Conservation (phyloP, 2,797 vertebrate genomes). For the Hippocampus kuda region DNA sequence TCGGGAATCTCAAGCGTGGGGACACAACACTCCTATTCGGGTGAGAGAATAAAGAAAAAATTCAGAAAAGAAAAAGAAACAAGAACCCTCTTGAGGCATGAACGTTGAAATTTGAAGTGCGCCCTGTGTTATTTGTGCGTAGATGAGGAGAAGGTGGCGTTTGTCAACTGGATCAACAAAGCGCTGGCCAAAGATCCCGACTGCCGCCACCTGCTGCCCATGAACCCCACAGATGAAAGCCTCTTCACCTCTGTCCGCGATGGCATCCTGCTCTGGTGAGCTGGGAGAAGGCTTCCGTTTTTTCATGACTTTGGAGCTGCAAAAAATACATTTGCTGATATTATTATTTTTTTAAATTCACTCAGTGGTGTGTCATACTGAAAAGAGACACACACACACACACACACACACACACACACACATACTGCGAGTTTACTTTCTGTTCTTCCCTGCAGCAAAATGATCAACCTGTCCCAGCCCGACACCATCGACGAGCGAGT, state of each 20-base stretch:
- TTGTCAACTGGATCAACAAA: conserved; percentile 98
- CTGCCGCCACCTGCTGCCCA: conserved; percentile 84
- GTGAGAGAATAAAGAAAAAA: no score
- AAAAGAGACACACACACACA: background rate
- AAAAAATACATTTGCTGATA: conserved; percentile 5
- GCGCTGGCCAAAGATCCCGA: conserved; percentile 82
- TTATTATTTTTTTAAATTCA: no score
- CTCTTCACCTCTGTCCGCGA: conserved; percentile 88
- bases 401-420: no score
- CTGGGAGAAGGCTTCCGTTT: no score
- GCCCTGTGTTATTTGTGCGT: conserved; percentile 17
- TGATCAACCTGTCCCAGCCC: conserved; percentile 92
- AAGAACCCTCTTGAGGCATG: no score
- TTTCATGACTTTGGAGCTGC: conserved; percentile 12
- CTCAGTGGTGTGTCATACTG: background rate
- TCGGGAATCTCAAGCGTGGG: no score
- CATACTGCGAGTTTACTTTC: background rate
- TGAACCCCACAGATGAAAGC: conserved; percentile 77
- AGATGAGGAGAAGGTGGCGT: conserved; percentile 98
- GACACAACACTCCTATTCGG: no score
- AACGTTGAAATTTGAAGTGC: background rate
- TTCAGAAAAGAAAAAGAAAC: no score
- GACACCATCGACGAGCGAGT: conserved; percentile 96
- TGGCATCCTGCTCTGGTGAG: conserved; percentile 88
- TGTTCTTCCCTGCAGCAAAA: conserved; percentile 74